Conservation (phyloP, 2,113 vertebrate genomes). For the Larimichthys crocea region DNA sequence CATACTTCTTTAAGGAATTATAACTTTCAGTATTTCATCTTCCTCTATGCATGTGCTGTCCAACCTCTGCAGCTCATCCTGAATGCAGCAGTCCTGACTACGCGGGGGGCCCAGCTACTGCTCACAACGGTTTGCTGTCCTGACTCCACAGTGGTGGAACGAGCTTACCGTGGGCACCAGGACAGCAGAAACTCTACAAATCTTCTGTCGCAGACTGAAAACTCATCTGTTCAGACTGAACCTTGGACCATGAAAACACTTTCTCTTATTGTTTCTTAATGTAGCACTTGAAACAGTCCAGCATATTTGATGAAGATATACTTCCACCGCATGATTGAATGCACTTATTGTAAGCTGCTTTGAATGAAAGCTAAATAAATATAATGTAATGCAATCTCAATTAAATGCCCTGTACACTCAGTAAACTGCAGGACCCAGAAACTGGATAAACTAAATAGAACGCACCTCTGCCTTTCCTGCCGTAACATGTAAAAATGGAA, state of each 20-base stretch:
- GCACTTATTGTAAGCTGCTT: not conserved
- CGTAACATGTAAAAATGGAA: not conserved
- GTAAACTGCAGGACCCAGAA: too few relatives aligned
- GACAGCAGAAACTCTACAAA: not conserved
- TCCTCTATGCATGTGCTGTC: not conserved
- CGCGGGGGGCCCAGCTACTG: not conserved
- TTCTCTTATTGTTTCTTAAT: not conserved
- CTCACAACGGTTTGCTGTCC: not conserved
- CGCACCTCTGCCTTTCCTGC: not conserved
- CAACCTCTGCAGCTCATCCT: not conserved
- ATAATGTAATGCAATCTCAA: not conserved
- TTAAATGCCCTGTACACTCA: too few relatives aligned
- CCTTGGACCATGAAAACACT: not conserved
- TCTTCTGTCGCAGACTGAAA: too few relatives aligned
- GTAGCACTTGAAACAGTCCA: not conserved
- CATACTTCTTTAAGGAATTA: not conserved
- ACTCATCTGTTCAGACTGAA: not conserved
- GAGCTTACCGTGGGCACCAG: not conserved
- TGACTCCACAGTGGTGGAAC: not conserved
- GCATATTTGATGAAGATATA: not conserved
- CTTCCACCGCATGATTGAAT: not conserved
- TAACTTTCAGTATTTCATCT: conserved; percentile 2
- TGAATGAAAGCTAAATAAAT: not conserved
- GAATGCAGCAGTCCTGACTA: not conserved
- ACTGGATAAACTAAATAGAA: not conserved